These are phyloP conservation scores for Papilio demoleus DNA, from an alignment of 2,888 invertebrate genomes.

Conservation along the genomic window DNA sequence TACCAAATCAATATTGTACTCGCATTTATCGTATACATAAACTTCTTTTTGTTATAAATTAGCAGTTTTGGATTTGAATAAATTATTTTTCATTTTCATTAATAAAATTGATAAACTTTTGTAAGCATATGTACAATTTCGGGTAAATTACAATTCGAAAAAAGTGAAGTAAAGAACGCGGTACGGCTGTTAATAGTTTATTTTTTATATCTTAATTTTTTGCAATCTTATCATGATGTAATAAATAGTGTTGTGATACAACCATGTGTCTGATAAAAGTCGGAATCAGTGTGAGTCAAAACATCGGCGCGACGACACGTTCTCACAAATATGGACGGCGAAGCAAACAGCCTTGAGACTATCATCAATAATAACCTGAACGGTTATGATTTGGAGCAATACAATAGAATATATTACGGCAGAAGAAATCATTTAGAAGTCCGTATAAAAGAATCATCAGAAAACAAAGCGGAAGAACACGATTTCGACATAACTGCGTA, in stretches of 20 bases:
- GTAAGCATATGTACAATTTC: not conserved
- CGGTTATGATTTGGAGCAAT: slow-evolving; percentile 68
- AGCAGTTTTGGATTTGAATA: too few relatives aligned
- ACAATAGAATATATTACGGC: slow-evolving; percentile 70
- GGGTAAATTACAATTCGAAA: not conserved
- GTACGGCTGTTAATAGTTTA: not conserved
- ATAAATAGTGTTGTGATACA: slow-evolving; percentile 20
- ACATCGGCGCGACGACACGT: slow-evolving; percentile 16
- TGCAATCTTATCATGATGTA: slow-evolving; percentile 28
- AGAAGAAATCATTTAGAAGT: slow-evolving; percentile 63
- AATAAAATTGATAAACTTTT: too few relatives aligned
- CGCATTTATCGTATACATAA: too few relatives aligned
- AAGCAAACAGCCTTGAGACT: slow-evolving; percentile 70
- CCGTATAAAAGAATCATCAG: slow-evolving; percentile 70
- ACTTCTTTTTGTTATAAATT: too few relatives aligned
- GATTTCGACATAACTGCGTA: slow-evolving; percentile 77
- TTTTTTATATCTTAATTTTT: not conserved
- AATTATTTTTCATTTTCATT: too few relatives aligned
- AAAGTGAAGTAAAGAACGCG: not conserved
- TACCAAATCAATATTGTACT: too few relatives aligned
- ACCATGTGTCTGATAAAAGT: slow-evolving; percentile 19
- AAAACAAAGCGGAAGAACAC: slow-evolving; percentile 78
- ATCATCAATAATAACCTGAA: slow-evolving; percentile 68
- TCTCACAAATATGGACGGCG: slow-evolving; percentile 61
- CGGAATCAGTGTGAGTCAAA: slow-evolving; percentile 22